Evolutionary conservation across 2,113 vertebrate genomes (phyloP), one percentile per base, ranked within the genome.

Genomic region (Gopherus flavomarginatus): DNA sequence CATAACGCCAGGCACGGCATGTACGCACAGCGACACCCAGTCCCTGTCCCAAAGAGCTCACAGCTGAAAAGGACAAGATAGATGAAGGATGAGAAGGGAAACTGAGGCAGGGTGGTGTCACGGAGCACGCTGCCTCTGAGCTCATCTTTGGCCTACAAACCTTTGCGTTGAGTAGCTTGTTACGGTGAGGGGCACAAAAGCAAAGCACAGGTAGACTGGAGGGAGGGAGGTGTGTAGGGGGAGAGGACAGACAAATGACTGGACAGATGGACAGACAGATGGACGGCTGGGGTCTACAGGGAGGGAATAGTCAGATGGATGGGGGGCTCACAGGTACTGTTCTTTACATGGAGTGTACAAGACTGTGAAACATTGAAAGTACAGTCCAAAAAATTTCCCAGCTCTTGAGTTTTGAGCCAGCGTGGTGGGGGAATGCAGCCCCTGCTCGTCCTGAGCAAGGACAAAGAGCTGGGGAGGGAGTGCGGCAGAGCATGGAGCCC

Each of bases 351-450:
- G 38, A 38, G 38, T 24, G 11, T 77, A 26, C 38, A 42, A 27
- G 42, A 38, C 2, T 2, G 5, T 10, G 0, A 1, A 4, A 3
- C 53, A 8, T 22, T 12, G 22, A 75, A 42, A 75, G 72, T 11
- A 85, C 75, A 47, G 75, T 91, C 17, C 87, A 57, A 44, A 81
- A n/a, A 22, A 72, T 29, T 5, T 47, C 35, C 38, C 42, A 27
- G 22, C 14, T 22, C 13, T 8, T 35, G 62, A 0, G 0, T 80
- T 85, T 35, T 79, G n/a, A 88, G 95, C 80, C 81, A 69, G 69
- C 47, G 49, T 49, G 50, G 2, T 52, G 11, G 80, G 62, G 86
- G 17, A 35, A 5, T 0, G 0, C 52, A 42, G 12, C 72, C 56
- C n/a, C 4, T 3, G 19, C n/a, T 26, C 72, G 3, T 4, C 9